Percentiles rank a stretch among this genome's conserved stretches.
These are phyloP conservation scores for Apodemia hepburni DNA, from an alignment of 2,888 invertebrate species.

Conservation along the genomic window DNA sequence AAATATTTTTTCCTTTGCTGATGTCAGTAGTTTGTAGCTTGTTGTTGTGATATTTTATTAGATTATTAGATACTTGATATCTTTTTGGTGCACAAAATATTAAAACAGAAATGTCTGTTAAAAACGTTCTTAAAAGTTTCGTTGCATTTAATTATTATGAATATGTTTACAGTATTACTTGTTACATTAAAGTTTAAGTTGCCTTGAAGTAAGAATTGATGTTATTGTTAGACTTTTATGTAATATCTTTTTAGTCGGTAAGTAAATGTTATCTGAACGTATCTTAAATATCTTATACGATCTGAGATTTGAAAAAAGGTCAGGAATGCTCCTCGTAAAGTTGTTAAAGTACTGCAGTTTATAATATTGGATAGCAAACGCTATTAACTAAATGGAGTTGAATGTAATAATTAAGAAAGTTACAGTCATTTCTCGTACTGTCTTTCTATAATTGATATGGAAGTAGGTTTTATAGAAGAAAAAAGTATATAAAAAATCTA, in stretches of 20 bases:
- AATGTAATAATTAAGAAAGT: too few relatives aligned
- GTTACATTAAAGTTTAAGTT: slow-evolving; percentile 1
- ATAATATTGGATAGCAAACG: too few relatives aligned
- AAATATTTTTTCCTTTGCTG: background rate
- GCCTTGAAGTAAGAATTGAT: background rate
- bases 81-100: slow-evolving; percentile 10
- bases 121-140: background rate
- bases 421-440: too few relatives aligned
- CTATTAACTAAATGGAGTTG: too few relatives aligned
- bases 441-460: too few relatives aligned
- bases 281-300: background rate
- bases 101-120: slow-evolving; percentile 3
- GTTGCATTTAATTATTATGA: slow-evolving; percentile 3
- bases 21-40: background rate
- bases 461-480: too few relatives aligned
- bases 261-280: too few relatives aligned
- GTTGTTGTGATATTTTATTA: slow-evolving; percentile 8
- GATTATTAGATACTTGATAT: background rate
- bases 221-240: background rate
- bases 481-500: too few relatives aligned
- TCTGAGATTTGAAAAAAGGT: background rate
- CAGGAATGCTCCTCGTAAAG: too few relatives aligned
- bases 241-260: background rate
- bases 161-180: slow-evolving; percentile 12
- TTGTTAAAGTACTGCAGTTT: too few relatives aligned